Base-by-base conservation (phyloP, 2,888 invertebrate species). In the Leistus spinibarbis region DNA sequence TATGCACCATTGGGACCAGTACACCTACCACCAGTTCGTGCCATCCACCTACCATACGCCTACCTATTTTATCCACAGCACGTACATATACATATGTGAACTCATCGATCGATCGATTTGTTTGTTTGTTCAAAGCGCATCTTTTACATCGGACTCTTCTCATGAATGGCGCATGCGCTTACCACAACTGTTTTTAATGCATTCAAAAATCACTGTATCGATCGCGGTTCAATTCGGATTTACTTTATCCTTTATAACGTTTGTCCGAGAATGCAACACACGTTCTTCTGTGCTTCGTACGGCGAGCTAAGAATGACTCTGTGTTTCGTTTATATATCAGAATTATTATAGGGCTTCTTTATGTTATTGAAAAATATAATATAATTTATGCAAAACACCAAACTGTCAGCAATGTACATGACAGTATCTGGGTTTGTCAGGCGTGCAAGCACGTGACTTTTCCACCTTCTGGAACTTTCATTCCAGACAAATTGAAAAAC, bases 401-500 rank as follows among this genome's bases (percentile, higher is more conserved):
- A n/a, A n/a, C n/a, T n/a, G n/a, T n/a, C n/a, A n/a, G n/a, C n/a
- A n/a, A n/a, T n/a, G n/a, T n/a, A n/a, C n/a, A n/a, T n/a, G n/a
- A 40, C 13, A 2, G 5, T 40, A 3, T 16, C 22, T 9, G 17
- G 16, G 40, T 19, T 57, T 20, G 66, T 66, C 40, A 53, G 53
- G 66, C 7, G 66, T 27, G 9, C 57, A 10, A 16, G 60, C 27
- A 60, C 60, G 27, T 60, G 69, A 24, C 24, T 10, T 64, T 27
- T 17, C 16, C 66, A 19, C 10, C n/a, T 66, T 16, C 40, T 56
- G 56, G 54, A 40, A 60, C 20, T 57, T 54, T 40, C 9, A 72
- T 72, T 81, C 80, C 77, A 80, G 80, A 79, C 81, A 82, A 82
- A 82, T 82, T 81, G 82, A 81, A 82, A 82, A 81, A 80, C 72